phyloP scores from a whole-genome alignment of 2,888 invertebrate genomes.

The Belgica antarctica region DNA sequence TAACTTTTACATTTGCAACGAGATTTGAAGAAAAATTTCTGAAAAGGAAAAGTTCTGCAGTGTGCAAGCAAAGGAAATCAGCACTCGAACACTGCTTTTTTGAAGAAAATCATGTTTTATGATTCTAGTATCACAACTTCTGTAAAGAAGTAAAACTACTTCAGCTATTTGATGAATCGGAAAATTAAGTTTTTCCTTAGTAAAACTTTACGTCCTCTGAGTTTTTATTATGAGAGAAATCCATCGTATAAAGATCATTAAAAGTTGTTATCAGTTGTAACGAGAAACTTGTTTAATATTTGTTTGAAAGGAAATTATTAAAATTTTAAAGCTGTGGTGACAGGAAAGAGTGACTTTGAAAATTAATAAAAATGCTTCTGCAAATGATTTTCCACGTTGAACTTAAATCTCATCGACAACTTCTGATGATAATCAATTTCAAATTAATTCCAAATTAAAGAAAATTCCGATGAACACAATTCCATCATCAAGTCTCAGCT shows the following conservation, averaged over 20 bases:
- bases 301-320: no score
- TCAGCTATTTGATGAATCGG: neutral
- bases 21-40: conserved; percentile 15
- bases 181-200: conserved; percentile 1
- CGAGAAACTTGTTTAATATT: no score
- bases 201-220: neutral
- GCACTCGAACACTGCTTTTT: conserved; percentile 8
- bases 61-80: conserved; percentile 21
- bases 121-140: neutral
- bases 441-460: no score
- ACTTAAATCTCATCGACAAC: no score
- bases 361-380: no score
- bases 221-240: no score
- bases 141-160: conserved; percentile 1
- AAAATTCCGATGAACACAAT: no score
- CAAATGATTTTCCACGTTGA: no score
- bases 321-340: no score
- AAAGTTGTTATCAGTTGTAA: neutral
- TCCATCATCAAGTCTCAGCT: no score
- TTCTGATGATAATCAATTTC: no score
- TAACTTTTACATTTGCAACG: conserved; percentile 18
- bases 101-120: conserved; percentile 8
- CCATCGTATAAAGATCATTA: neutral
- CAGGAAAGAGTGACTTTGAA: no score
- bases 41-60: neutral